These are phyloP conservation scores for Oreochromis tanganicae DNA, from an alignment of 2,113 vertebrate species.

Conservation along the genomic window DNA sequence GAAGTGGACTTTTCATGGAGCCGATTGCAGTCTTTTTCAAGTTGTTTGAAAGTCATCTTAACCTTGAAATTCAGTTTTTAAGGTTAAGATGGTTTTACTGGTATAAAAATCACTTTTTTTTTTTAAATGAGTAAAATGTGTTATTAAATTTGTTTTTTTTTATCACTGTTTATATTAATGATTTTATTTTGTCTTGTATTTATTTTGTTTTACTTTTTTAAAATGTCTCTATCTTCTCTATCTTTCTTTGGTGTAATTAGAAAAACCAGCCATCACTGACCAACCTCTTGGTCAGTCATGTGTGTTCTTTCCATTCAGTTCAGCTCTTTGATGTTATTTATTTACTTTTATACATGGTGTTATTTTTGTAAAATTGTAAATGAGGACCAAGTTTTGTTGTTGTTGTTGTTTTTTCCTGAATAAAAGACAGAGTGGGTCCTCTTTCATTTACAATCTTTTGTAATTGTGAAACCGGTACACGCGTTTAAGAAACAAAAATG, in stretches of 20 bases:
- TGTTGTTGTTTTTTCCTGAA: background rate
- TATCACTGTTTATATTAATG: background rate
- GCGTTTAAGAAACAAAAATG: background rate
- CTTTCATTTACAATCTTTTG: background rate
- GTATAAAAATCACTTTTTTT: too few relatives aligned
- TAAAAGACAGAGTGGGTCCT: slow-evolving; percentile 5
- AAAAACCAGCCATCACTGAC: background rate
- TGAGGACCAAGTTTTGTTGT: background rate
- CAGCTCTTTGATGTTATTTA: too few relatives aligned
- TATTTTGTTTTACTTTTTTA: background rate
- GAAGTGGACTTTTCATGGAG: too few relatives aligned
- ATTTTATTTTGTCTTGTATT: background rate
- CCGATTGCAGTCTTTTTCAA: too few relatives aligned
- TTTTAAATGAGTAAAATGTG: too few relatives aligned
- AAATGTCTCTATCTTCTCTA: background rate
- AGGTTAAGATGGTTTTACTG: too few relatives aligned
- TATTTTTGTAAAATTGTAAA: background rate
- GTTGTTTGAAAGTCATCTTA: too few relatives aligned
- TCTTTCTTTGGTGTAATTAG: background rate
- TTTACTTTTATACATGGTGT: background rate
- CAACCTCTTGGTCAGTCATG: background rate
- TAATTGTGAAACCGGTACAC: background rate
- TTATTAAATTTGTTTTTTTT: background rate
- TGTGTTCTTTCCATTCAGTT: background rate
- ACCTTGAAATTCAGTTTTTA: too few relatives aligned